Evolutionary conservation across 30 jellyfish, hydroid and myxozoan genomes (phyloP).

Genomic region (Chironex yamaguchii): DNA sequence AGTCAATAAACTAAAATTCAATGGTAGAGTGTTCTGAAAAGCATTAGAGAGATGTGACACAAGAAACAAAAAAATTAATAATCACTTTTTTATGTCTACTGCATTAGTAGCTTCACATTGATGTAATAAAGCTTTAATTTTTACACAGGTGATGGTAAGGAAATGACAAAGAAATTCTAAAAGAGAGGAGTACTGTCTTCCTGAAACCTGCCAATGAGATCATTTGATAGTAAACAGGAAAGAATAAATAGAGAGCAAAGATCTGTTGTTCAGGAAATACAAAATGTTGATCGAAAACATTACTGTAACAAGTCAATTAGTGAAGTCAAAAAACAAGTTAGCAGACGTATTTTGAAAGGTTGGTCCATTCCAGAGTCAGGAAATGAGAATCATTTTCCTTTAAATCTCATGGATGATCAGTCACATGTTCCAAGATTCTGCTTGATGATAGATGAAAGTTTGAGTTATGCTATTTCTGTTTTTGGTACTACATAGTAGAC

Average conservation of each 20-base stretch:
- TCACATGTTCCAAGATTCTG: conserved; percentile 10
- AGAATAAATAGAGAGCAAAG: too few relatives aligned
- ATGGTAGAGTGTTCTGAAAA: too few relatives aligned
- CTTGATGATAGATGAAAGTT: conserved; percentile 14
- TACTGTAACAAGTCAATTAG: not conserved
- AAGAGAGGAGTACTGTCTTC: conserved; percentile 17
- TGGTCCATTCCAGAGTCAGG: not conserved
- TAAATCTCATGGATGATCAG: not conserved
- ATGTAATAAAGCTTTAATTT: too few relatives aligned
- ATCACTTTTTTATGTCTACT: too few relatives aligned
- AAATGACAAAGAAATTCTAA: conserved; percentile 12
- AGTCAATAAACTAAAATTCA: too few relatives aligned
- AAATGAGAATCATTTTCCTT: not conserved
- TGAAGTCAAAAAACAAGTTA: conserved; percentile 5
- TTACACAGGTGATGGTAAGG: not conserved
- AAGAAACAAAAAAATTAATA: too few relatives aligned
- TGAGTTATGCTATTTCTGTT: conserved; percentile 16
- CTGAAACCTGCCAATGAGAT: conserved; percentile 1
- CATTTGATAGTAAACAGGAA: too few relatives aligned
- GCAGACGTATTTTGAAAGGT: not conserved
- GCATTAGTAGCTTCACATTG: too few relatives aligned
- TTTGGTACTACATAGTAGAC: conserved; percentile 5
- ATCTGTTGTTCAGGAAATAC: conserved; percentile 6
- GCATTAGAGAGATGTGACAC: too few relatives aligned
- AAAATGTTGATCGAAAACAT: not conserved